Evolutionary conservation across 2,888 invertebrate genomes (phyloP).

Genomic region (Philonicus albiceps): DNA sequence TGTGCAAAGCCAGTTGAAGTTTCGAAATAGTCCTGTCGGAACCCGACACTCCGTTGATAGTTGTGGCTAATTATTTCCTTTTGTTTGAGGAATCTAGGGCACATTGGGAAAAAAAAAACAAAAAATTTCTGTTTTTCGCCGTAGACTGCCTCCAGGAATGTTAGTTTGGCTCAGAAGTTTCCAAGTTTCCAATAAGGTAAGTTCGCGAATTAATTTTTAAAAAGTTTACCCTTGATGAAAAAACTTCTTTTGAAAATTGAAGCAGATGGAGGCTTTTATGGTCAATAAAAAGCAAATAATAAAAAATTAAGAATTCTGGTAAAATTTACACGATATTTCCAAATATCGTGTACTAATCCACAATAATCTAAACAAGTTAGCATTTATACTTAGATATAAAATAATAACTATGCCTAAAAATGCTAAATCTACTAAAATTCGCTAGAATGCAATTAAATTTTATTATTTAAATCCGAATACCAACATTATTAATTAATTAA

Average conservation of each 20-base stretch:
- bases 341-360: too few relatives aligned
- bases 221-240: background rate
- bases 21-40: background rate
- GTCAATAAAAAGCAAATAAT: too few relatives aligned
- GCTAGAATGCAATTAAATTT: too few relatives aligned
- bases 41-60: background rate
- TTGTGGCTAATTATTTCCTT: background rate
- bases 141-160: background rate
- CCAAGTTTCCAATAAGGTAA: background rate
- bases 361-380: too few relatives aligned
- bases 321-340: too few relatives aligned
- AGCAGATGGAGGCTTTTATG: too few relatives aligned
- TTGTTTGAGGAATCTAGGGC: background rate
- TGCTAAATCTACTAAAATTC: too few relatives aligned
- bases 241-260: background rate
- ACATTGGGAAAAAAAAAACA: background rate
- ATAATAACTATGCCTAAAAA: too few relatives aligned
- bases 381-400: too few relatives aligned
- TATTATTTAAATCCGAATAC: too few relatives aligned
- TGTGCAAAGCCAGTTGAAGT: background rate
- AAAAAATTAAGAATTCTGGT: too few relatives aligned
- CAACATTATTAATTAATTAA: too few relatives aligned
- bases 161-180: background rate
- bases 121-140: background rate
- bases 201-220: background rate